Evolutionary conservation across 2,113 vertebrate genomes (phyloP).

Genomic region (Protobothrops flavoviridis): DNA sequence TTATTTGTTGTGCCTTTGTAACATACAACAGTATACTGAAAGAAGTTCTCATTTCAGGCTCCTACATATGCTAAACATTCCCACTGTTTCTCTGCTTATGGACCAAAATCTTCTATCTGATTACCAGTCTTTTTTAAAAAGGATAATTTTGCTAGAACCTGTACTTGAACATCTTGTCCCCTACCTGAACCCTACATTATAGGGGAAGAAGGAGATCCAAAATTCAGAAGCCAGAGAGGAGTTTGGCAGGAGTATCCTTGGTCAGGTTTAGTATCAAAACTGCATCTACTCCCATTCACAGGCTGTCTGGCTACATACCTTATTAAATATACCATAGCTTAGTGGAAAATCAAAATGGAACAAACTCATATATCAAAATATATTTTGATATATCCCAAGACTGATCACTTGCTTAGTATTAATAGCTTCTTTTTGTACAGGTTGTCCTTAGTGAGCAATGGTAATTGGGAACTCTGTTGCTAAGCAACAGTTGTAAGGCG

Average conservation of each 20-base stretch:
- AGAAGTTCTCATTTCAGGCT: not conserved
- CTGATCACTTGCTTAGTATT: not conserved
- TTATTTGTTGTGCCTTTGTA: not conserved
- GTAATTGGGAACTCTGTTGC: not conserved
- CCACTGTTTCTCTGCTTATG: not conserved
- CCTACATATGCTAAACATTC: not conserved
- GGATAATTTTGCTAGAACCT: not conserved
- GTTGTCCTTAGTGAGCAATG: not conserved
- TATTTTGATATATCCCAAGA: not conserved
- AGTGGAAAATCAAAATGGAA: not conserved
- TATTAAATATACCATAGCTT: not conserved
- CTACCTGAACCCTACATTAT: not conserved
- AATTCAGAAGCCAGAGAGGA: constrained; percentile 22
- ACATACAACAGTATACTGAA: not conserved
- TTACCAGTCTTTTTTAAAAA: not conserved
- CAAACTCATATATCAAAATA: not conserved
- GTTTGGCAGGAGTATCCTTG: not conserved
- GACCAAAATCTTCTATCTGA: fast-evolving
- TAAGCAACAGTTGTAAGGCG: not conserved
- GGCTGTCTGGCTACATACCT: not conserved
- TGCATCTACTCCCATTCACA: not conserved
- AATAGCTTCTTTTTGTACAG: not conserved
- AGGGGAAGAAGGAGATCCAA: not conserved
- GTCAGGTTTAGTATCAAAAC: not conserved
- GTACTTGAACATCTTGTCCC: not conserved